phyloP scores from a whole-genome alignment of 1,140 invertebrate genomes.

The Oedothorax gibbosus region DNA sequence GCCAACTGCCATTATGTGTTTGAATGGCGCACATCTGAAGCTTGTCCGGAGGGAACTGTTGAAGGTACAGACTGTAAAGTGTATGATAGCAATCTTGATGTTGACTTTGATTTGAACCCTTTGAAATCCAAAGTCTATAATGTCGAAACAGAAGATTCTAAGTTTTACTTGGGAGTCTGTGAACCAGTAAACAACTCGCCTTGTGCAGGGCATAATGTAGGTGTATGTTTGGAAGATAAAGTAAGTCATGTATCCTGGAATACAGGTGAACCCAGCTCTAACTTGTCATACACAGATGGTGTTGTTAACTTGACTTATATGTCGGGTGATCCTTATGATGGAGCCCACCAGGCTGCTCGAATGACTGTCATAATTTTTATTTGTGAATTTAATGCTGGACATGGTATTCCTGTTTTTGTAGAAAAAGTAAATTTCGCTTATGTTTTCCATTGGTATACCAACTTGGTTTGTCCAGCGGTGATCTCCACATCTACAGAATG shows the following conservation, averaged over 20 bases:
- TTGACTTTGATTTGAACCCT: constrained; percentile 66
- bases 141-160: constrained; percentile 62
- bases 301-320: constrained; percentile 68
- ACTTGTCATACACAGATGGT: constrained; percentile 67
- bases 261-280: constrained; percentile 63
- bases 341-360: constrained; percentile 62
- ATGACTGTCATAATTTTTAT: constrained; percentile 67
- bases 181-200: constrained; percentile 63
- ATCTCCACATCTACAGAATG: constrained; percentile 65
- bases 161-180: constrained; percentile 68
- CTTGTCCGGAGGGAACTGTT: constrained; percentile 66
- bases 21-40: constrained; percentile 69
- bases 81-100: constrained; percentile 63
- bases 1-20: constrained; percentile 66
- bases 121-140: constrained; percentile 63
- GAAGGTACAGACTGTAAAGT: constrained; percentile 66
- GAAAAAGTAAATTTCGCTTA: constrained; percentile 65
- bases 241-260: constrained; percentile 22
- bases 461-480: constrained; percentile 65
- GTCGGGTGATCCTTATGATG: constrained; percentile 65
- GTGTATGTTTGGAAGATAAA: constrained; percentile 65
- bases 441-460: constrained; percentile 68
- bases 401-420: constrained; percentile 66
- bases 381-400: constrained; percentile 66
- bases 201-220: constrained; percentile 63